A percentile compares a stretch with the other conserved stretches of the same genome.
These are phyloP conservation scores for Hylia prasina DNA, from an alignment of 2,113 vertebrate genomes.

Conservation along the genomic window DNA sequence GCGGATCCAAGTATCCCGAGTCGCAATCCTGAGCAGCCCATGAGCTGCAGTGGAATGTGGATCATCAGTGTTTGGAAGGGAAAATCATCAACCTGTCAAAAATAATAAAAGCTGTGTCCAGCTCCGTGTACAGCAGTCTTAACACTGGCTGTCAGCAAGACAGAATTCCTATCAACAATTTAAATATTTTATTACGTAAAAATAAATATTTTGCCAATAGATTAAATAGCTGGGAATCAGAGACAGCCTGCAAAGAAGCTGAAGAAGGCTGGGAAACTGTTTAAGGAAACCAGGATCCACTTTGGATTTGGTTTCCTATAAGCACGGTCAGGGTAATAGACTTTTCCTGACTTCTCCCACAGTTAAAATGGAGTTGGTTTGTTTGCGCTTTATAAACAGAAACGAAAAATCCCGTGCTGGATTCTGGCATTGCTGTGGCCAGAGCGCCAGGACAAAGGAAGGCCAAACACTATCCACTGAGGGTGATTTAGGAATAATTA, in stretches of 20 bases:
- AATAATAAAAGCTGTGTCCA: not conserved
- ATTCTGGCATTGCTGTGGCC: not conserved
- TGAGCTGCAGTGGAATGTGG: not conserved
- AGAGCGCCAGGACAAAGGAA: not conserved
- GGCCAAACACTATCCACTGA: not conserved
- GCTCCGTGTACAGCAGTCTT: not conserved
- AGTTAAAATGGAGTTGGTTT: not conserved
- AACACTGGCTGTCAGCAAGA: not conserved
- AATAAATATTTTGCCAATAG: not conserved
- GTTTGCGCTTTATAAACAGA: not conserved
- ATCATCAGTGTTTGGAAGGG: not conserved
- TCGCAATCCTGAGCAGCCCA: not conserved
- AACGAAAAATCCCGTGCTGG: not conserved
- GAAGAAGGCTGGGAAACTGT: not conserved
- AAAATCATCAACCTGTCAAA: not conserved
- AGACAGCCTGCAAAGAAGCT: not conserved
- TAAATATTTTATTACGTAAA: not conserved
- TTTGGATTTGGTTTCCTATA: not conserved
- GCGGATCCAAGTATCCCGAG: not conserved
- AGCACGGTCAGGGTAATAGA: not conserved
- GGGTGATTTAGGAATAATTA: conserved; percentile 53
- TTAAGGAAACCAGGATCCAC: not conserved
- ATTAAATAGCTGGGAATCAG: not conserved
- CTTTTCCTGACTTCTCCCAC: not conserved
- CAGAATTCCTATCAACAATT: not conserved